These are phyloP conservation scores for Orgyia antiqua DNA, from an alignment of 2,888 invertebrate genomes.

Conservation along the genomic window DNA sequence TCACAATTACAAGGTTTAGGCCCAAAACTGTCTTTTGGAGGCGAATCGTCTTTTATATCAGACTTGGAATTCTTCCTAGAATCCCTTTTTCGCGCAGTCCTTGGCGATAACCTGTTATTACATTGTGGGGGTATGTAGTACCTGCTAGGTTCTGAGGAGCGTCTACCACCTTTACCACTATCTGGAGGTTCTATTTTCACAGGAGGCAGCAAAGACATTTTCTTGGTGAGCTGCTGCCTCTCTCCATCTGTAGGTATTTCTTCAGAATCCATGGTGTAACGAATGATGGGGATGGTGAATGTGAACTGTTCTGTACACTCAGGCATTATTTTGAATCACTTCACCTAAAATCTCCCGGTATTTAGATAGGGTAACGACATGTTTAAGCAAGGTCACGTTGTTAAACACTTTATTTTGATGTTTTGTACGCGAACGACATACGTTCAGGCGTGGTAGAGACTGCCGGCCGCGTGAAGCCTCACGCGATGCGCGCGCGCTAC, in stretches of 20 bases:
- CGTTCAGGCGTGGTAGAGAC: constrained; percentile 15
- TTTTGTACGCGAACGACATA: constrained; percentile 3
- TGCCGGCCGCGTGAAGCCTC: constrained; percentile 19
- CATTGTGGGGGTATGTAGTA: constrained; percentile 71
- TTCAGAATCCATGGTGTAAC: constrained; percentile 71
- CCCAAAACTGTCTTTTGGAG: constrained; percentile 47
- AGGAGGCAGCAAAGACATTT: constrained; percentile 63
- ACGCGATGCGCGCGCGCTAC: constrained; percentile 27
- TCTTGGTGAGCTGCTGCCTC: constrained; percentile 56
- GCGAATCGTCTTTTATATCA: constrained; percentile 44
- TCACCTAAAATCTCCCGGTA: constrained; percentile 26
- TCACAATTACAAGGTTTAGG: constrained; percentile 68
- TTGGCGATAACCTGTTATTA: constrained; percentile 63
- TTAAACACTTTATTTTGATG: constrained; percentile 13
- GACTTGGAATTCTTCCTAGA: constrained; percentile 54
- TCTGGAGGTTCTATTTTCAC: constrained; percentile 71
- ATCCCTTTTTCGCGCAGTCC: constrained; percentile 64
- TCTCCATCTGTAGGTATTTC: constrained; percentile 43
- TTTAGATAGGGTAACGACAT: constrained; percentile 41
- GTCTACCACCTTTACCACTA: constrained; percentile 51
- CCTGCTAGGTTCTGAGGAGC: constrained; percentile 60
- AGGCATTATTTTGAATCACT: constrained; percentile 63
- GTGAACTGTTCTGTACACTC: constrained; percentile 68
- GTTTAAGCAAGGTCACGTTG: constrained; percentile 26
- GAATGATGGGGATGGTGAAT: constrained; percentile 67